Conservation (phyloP, 2,113 vertebrate species). For the Gila orcuttii region DNA sequence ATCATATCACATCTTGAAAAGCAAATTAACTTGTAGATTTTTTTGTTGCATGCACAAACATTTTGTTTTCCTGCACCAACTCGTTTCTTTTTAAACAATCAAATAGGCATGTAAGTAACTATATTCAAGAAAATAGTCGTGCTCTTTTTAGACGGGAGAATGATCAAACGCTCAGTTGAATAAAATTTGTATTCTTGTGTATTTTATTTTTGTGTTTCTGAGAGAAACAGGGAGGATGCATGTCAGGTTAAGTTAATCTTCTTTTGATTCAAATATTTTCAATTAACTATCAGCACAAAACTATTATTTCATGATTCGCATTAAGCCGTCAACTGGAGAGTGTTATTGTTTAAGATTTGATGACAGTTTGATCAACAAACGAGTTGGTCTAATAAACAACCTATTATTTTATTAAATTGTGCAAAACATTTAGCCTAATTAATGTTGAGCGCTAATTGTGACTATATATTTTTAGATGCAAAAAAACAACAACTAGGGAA, state of each 20-base stretch:
- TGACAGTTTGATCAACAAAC: neutral
- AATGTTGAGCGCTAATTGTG: no score
- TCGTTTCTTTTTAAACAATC: neutral
- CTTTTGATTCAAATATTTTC: neutral
- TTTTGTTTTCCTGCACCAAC: neutral
- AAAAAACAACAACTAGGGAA: no score
- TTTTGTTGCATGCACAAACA: neutral
- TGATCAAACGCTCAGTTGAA: neutral
- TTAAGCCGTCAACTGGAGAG: neutral
- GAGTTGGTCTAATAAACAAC: neutral
- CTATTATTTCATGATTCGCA: neutral
- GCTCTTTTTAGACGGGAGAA: neutral
- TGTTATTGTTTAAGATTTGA: neutral
- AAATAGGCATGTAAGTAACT: neutral
- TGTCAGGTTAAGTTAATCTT: neutral
- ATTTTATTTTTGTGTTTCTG: neutral
- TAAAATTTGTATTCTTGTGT: neutral
- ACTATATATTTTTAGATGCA: no score
- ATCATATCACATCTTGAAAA: neutral
- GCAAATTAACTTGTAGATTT: neutral
- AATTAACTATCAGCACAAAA: neutral
- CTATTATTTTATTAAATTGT: no score
- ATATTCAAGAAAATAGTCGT: neutral
- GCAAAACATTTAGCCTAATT: no score
- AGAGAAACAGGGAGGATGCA: neutral